A percentile compares a stretch with the other conserved stretches of the same genome.
phyloP scores from a whole-genome alignment of 2,113 vertebrate genomes.

The Helogale parvula region DNA sequence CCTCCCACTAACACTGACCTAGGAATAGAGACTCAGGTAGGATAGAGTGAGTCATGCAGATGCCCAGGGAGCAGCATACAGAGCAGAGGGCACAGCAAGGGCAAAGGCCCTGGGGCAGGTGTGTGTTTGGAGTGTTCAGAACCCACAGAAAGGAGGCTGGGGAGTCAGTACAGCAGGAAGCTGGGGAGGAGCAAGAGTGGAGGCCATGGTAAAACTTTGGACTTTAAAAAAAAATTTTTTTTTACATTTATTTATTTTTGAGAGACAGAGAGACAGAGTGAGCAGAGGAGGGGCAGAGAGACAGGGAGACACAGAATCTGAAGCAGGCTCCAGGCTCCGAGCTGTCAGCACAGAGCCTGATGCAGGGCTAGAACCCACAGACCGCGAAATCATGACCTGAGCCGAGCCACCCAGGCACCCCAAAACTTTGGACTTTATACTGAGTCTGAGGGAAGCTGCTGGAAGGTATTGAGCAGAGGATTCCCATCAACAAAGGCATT shows the following conservation, averaged over 20 bases:
- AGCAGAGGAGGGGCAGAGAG: too few relatives aligned
- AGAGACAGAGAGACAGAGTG: too few relatives aligned
- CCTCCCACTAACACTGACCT: not conserved
- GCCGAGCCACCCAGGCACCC: too few relatives aligned
- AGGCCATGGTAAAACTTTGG: too few relatives aligned
- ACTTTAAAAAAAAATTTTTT: not conserved
- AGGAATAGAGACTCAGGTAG: not conserved
- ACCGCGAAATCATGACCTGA: too few relatives aligned
- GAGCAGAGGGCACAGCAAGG: not conserved
- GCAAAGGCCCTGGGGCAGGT: not conserved
- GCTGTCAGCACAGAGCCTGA: too few relatives aligned
- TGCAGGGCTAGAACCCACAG: too few relatives aligned
- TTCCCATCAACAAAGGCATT: not conserved
- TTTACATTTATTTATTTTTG: too few relatives aligned
- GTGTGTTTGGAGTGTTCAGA: not conserved
- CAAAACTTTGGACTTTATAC: not conserved
- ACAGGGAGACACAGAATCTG: too few relatives aligned
- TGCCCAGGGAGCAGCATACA: rapidly evolving
- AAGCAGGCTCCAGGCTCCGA: too few relatives aligned
- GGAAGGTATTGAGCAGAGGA: not conserved
- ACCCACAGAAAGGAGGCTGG: not conserved
- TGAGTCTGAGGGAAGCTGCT: not conserved
- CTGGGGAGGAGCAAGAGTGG: too few relatives aligned
- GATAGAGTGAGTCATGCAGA: not conserved
- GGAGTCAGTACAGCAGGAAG: not conserved